A percentile compares a stretch with the other conserved stretches of the same genome.
phyloP scores from a whole-genome alignment of 2,113 vertebrate genomes.

The Chlamydotis undulata region DNA sequence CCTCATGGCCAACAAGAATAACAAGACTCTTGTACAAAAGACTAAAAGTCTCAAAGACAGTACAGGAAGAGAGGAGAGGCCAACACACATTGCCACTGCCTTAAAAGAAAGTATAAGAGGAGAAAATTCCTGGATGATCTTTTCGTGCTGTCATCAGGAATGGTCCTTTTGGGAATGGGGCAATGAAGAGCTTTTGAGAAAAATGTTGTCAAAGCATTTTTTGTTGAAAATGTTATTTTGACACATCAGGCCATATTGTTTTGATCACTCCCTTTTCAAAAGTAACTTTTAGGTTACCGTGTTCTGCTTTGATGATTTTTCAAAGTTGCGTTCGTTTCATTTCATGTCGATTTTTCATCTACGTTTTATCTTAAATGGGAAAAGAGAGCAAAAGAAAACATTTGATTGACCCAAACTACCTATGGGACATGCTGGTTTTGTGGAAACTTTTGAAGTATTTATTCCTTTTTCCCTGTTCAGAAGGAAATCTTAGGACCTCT shows the following conservation, averaged over 20 bases:
- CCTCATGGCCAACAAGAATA: neutral
- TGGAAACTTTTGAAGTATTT: neutral
- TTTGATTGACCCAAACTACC: constrained; percentile 29
- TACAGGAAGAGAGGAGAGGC: neutral
- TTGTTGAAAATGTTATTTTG: constrained; percentile 21
- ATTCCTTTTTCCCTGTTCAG: neutral
- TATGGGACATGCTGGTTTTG: neutral
- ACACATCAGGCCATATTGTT: constrained; percentile 13
- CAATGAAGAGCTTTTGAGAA: constrained; percentile 16
- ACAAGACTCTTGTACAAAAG: neutral
- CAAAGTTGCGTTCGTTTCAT: constrained; percentile 16
- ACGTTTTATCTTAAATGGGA: neutral
- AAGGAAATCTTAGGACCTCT: neutral
- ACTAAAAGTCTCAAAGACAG: neutral
- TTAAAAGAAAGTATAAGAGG: neutral
- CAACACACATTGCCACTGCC: neutral
- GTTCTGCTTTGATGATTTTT: constrained; percentile 61
- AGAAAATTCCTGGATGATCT: neutral
- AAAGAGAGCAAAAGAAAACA: constrained; percentile 15
- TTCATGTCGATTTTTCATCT: constrained; percentile 20
- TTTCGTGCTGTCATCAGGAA: neutral
- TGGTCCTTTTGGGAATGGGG: neutral
- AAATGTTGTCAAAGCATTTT: constrained; percentile 30
- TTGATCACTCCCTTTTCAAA: constrained; percentile 44
- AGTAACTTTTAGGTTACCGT: constrained; percentile 38